These are phyloP conservation scores for Agraylea sexmaculata DNA, from an alignment of 1,140 invertebrate genomes.

Conservation along the genomic window DNA sequence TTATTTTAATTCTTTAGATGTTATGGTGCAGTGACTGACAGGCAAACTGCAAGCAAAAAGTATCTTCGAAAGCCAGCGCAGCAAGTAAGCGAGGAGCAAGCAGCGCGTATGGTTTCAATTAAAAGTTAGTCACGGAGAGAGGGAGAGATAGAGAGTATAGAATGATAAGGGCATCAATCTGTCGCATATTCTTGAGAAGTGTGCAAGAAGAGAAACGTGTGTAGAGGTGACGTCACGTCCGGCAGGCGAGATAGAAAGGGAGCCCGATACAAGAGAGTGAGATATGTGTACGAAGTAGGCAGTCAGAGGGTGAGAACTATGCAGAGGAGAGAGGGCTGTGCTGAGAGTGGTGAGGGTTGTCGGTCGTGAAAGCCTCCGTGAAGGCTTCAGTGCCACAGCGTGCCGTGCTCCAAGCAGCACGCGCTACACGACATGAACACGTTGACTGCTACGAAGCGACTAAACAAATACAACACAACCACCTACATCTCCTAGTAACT, in stretches of 20 bases:
- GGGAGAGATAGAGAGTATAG: no score
- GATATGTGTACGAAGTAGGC: neutral
- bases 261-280: neutral
- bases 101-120: no score
- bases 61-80: no score
- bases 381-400: constrained; percentile 19
- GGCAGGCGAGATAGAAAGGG: neutral
- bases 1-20: no score
- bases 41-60: no score
- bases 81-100: no score
- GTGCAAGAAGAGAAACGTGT: no score
- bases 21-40: no score
- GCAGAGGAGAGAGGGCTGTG: no score
- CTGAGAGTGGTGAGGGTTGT: constrained; percentile 4
- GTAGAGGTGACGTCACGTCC: neutral
- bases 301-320: constrained; percentile 1
- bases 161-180: no score
- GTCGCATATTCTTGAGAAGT: no score
- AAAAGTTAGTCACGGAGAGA: no score
- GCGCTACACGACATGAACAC: constrained; percentile 19
- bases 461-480: neutral
- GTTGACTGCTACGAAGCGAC: constrained; percentile 16
- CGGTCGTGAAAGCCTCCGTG: neutral
- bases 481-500: neutral
- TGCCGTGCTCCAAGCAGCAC: constrained; percentile 20